These are phyloP conservation scores for Patagioenas fasciata DNA, from an alignment of 2,113 vertebrate species.

Conservation along the genomic window DNA sequence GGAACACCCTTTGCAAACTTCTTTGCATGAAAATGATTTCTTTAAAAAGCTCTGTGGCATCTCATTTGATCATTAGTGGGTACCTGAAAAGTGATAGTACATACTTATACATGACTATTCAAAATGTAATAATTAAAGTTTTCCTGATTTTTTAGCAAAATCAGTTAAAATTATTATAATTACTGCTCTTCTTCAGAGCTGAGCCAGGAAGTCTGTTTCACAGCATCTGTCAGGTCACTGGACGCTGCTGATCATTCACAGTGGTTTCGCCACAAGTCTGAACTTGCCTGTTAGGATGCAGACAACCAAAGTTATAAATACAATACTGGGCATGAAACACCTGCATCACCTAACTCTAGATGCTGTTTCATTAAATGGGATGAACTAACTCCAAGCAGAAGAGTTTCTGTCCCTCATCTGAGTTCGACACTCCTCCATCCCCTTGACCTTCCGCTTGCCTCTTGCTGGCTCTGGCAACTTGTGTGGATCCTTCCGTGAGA, in stretches of 20 bases:
- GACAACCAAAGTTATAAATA: not conserved
- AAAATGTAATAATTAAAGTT: not conserved
- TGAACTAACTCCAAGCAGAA: not conserved
- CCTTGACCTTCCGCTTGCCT: not conserved
- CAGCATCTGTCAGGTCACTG: not conserved
- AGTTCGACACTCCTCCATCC: not conserved
- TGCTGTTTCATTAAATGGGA: not conserved
- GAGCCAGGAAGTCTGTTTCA: not conserved
- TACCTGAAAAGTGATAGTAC: not conserved
- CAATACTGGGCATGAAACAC: not conserved
- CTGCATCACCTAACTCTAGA: not conserved
- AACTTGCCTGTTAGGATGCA: not conserved
- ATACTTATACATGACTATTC: not conserved
- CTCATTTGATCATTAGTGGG: not conserved
- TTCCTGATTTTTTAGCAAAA: not conserved
- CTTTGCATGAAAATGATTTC: not conserved
- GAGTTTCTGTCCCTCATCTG: not conserved
- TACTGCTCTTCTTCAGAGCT: not conserved
- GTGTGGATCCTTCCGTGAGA: not conserved
- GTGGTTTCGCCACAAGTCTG: accelerated
- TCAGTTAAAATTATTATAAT: not conserved
- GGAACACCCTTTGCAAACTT: not conserved
- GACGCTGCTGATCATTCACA: not conserved
- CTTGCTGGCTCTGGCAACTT: not conserved
- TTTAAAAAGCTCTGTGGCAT: not conserved